Base-by-base conservation (phyloP, 2,113 vertebrate species). In the Poicephalus meyeri region DNA sequence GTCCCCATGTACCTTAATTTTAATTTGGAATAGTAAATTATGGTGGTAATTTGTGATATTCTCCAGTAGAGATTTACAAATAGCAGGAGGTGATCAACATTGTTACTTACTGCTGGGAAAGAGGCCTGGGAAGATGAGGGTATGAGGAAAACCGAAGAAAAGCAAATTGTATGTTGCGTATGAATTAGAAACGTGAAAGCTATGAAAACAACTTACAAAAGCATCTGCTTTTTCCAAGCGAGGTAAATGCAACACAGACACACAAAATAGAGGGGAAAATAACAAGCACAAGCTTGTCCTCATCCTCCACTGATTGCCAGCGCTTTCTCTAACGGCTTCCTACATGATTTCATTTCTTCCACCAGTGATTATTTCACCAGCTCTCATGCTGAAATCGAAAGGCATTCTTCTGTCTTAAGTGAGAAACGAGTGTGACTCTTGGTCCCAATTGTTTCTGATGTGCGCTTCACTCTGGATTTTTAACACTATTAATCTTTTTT, bases 1-100 rank as follows among this genome's bases (percentile, higher is more conserved):
- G 50, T 86, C 85, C 96, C 93, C 42, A 33, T 65, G 9, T 88
- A 56, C 82, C 61, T 66, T 91, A 89, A 89, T 92, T 95, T 91
- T 94, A 96, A 93, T 86, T 69, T 26, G 39, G 53, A 89, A 73
- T 41, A 86, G 86, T 76, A 90, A 86, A 93, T 86, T 86, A 65
- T 88, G 50, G 8, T 26, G 44, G 80, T 89, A 83, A 89, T 88
- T 96, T 89, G 80, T 37, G 63, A 44, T 90, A 52, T 78, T 83
- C 31, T 92, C 41, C 19, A 55, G 25, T 37, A 61, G 70, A 86
- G 65, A 56, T 81, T 89, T 89, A 72, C 53, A 74, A 93, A 86
- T 37, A 90, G 61, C 87, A 50, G 87, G 86, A 87, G 73, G n/a
- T 29, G 76, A 85, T 92, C 77, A 73, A 7, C 68, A 42, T 10